Evolutionary conservation across 2,888 invertebrate genomes (phyloP).

Genomic region (Melinaea menophilus): DNA sequence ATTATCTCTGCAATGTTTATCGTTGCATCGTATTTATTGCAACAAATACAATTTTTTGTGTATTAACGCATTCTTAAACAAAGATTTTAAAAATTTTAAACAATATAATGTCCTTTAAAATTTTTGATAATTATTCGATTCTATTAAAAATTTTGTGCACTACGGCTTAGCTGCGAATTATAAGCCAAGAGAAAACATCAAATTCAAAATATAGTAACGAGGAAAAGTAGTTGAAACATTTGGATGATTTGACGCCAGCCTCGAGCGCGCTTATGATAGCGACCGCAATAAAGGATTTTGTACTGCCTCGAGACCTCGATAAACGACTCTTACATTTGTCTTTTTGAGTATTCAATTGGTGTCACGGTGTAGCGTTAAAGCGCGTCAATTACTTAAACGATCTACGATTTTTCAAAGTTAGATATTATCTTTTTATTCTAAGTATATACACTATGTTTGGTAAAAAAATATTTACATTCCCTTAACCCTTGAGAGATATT

Average conservation of each 20-base stretch:
- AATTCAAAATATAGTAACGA: constrained; percentile 46
- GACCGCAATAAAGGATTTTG: constrained; percentile 25
- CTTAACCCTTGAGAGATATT: no score
- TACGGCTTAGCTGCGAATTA: constrained; percentile 40
- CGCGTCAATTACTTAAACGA: constrained; percentile 2
- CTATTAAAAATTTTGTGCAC: neutral
- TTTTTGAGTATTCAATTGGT: constrained; percentile 24
- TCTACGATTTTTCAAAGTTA: constrained; percentile 3
- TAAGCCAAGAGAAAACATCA: constrained; percentile 54
- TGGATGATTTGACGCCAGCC: constrained; percentile 38
- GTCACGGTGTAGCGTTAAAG: constrained; percentile 11
- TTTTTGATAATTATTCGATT: no score
- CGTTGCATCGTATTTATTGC: no score
- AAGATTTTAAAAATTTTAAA: no score
- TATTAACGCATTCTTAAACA: no score
- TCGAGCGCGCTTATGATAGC: constrained; percentile 30
- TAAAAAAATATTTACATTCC: no score
- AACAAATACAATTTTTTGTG: no score
- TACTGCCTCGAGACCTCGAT: constrained; percentile 23
- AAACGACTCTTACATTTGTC: constrained; percentile 27
- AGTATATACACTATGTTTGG: no score
- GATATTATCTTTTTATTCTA: neutral
- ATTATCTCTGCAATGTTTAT: no score
- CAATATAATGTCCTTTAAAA: no score
- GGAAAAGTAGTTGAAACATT: constrained; percentile 44